phyloP scores from a whole-genome alignment of 2,888 invertebrate genomes.

The Calliopum simillimum region DNA sequence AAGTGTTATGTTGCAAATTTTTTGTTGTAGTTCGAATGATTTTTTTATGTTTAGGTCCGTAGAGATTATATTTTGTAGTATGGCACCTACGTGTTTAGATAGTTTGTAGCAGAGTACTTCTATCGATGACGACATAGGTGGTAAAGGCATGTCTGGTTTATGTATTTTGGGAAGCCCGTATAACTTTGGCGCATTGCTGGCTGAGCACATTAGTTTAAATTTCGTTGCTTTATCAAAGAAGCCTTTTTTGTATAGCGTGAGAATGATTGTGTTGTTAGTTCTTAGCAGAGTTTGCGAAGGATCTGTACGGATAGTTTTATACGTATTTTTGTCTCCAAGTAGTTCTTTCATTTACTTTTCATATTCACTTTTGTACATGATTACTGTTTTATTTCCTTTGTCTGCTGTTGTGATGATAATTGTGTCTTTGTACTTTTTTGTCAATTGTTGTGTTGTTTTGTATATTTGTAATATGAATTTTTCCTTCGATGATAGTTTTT shows the following conservation, averaged over 20 bases:
- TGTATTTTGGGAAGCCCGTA: constrained; percentile 33
- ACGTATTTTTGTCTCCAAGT: neutral
- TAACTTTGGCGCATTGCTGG: constrained; percentile 9
- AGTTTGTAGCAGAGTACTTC: constrained; percentile 20
- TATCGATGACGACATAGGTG: constrained; percentile 19
- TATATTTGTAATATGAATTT: too few species aligned
- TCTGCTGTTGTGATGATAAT: too few species aligned
- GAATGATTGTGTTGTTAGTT: neutral
- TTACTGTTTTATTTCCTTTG: too few species aligned
- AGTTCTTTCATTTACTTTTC: too few species aligned
- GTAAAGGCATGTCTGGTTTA: neutral
- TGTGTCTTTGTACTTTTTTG: too few species aligned
- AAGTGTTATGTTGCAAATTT: too few species aligned
- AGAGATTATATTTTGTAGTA: neutral
- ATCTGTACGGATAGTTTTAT: neutral
- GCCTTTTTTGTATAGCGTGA: neutral
- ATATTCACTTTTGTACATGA: too few species aligned
- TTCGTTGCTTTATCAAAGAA: neutral
- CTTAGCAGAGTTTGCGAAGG: neutral
- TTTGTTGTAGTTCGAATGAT: too few species aligned
- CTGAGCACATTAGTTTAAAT: constrained; percentile 13
- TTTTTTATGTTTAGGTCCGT: too few species aligned
- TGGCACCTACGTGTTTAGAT: constrained; percentile 11
- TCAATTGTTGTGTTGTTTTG: too few species aligned
- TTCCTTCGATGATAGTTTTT: too few species aligned